phyloP scores from a whole-genome alignment of 2,797 vertebrate genomes.

The Catamblyrhynchus diadema region DNA sequence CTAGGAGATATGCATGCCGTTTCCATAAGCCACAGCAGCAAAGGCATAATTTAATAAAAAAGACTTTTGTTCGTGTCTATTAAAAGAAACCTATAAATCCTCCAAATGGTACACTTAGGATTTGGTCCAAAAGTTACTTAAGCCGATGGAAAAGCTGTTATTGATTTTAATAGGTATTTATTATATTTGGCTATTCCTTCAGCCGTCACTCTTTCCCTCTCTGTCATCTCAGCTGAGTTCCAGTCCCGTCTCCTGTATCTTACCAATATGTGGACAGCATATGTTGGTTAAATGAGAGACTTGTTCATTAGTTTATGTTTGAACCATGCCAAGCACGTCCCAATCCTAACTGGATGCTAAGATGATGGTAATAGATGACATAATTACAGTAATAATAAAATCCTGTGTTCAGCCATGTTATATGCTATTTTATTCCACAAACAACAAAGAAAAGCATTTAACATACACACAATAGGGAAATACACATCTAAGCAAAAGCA shows the following conservation, averaged over 20 bases:
- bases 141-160: conserved; percentile 59
- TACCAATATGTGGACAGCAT: background rate
- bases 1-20: conserved; percentile 24
- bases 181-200: conserved; percentile 51
- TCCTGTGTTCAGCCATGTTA: background rate
- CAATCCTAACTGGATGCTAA: background rate
- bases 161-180: conserved; percentile 67
- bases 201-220: conserved; percentile 21
- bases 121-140: conserved; percentile 51
- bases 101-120: conserved; percentile 55
- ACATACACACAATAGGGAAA: background rate
- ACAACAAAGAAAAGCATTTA: background rate
- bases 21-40: conserved; percentile 48
- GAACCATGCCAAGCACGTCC: conserved; percentile 35
- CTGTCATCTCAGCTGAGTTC: conserved; percentile 39
- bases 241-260: conserved; percentile 23
- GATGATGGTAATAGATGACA: conserved; percentile 38
- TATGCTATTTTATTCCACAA: background rate
- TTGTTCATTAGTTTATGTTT: conserved; percentile 9
- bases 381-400: conserved; percentile 46
- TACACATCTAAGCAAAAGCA: background rate
- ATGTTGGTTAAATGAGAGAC: conserved; percentile 26
- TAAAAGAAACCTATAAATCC: conserved; percentile 59
- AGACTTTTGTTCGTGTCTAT: conserved; percentile 48
- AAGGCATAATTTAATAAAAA: conserved; percentile 54